Evolutionary conservation across 2,888 invertebrate species (phyloP).

Genomic region (Himalopsyche kuldschensis): DNA sequence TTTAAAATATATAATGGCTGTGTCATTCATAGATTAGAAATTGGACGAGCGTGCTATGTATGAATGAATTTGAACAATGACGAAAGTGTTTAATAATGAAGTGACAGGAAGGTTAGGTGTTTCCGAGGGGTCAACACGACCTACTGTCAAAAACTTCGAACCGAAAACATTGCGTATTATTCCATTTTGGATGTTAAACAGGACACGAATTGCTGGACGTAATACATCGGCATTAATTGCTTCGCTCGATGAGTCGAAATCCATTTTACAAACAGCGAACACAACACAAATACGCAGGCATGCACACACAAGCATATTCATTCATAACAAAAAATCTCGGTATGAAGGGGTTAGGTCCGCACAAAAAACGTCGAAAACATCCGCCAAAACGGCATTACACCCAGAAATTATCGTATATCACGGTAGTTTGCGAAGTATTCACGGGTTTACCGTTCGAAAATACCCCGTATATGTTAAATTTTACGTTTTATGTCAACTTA

Average conservation of each 20-base stretch:
- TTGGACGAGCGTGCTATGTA: background rate
- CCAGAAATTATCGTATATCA: background rate
- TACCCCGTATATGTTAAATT: constrained; percentile 1
- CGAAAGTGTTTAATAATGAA: constrained; percentile 6
- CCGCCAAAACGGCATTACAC: background rate
- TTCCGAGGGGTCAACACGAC: constrained; percentile 1
- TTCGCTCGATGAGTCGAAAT: constrained; percentile 13
- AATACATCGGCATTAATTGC: constrained; percentile 23
- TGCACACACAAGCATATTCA: constrained; percentile 17
- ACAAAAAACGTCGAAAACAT: background rate
- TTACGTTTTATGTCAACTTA: constrained; percentile 30
- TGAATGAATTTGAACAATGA: background rate
- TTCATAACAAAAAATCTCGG: constrained; percentile 28
- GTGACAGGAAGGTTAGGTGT: constrained; percentile 22
- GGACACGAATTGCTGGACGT: constrained; percentile 11
- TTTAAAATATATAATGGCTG: background rate
- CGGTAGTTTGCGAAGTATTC: background rate
- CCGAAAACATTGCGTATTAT: constrained; percentile 5
- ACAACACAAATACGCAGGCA: constrained; percentile 13
- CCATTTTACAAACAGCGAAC: constrained; percentile 22
- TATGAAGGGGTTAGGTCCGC: constrained; percentile 9
- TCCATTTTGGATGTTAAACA: background rate
- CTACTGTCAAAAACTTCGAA: constrained; percentile 14
- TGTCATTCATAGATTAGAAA: constrained; percentile 1
- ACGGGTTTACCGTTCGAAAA: background rate